These are phyloP conservation scores for Dallia pectoralis DNA, from an alignment of 2,797 vertebrate species.

Conservation along the genomic window DNA sequence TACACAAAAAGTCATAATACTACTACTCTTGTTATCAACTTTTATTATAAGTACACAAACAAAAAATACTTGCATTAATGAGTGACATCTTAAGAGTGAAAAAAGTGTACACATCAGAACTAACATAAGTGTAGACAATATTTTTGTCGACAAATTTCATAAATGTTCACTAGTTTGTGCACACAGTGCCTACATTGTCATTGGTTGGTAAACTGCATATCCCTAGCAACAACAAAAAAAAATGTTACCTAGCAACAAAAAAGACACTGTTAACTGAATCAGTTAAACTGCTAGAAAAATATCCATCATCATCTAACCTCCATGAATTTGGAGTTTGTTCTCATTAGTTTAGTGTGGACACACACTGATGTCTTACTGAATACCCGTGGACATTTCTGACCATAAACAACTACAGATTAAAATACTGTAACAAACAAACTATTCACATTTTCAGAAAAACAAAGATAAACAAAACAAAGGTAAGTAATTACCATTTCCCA, in stretches of 20 bases:
- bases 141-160: neutral
- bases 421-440: neutral
- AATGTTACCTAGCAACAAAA: too few relatives aligned
- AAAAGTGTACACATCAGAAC: neutral
- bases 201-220: too few relatives aligned
- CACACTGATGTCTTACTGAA: neutral
- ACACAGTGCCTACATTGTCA: neutral
- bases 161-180: neutral
- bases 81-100: neutral
- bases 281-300: too few relatives aligned
- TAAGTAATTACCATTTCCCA: neutral
- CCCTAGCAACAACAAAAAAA: too few relatives aligned
- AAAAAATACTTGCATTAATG: neutral
- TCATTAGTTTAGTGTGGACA: too few relatives aligned
- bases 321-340: too few relatives aligned
- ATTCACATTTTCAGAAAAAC: neutral
- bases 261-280: too few relatives aligned
- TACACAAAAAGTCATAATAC: neutral
- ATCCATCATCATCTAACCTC: too few relatives aligned
- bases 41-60: neutral
- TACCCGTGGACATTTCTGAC: neutral
- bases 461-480: neutral
- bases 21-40: neutral
- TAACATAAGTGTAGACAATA: neutral
- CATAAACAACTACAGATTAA: neutral